Evolutionary conservation across 2,797 vertebrate species (phyloP).

Genomic region (Enteromius mattozi): DNA sequence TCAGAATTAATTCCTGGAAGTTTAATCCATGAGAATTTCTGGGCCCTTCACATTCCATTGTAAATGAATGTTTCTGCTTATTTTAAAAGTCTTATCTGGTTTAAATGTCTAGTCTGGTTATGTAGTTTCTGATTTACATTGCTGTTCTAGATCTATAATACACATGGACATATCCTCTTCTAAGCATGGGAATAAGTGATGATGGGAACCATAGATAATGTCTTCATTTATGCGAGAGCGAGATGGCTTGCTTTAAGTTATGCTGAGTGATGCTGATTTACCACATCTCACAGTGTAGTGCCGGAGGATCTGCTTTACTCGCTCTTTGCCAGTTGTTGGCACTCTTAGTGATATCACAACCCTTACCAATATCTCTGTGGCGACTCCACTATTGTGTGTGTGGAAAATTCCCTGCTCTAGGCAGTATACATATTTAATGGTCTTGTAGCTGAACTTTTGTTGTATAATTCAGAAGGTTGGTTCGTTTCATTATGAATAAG

Average conservation of each 20-base stretch:
- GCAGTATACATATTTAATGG: slow-evolving; percentile 72
- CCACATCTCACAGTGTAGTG: background rate
- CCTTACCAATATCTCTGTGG: slow-evolving; percentile 61
- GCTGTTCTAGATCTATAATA: background rate
- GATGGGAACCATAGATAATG: background rate
- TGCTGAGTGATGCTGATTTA: background rate
- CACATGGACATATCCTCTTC: slow-evolving; percentile 18
- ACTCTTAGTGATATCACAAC: slow-evolving; percentile 43
- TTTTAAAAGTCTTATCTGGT: slow-evolving; percentile 21
- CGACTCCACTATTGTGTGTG: slow-evolving; percentile 49
- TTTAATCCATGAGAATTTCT: slow-evolving; percentile 18
- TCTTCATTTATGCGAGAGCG: background rate
- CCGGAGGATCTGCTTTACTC: slow-evolving; percentile 1
- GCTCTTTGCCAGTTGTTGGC: slow-evolving; percentile 32
- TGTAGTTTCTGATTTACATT: slow-evolving; percentile 11
- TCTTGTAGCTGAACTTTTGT: slow-evolving; percentile 72
- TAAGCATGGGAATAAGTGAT: slow-evolving; percentile 8
- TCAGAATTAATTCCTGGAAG: slow-evolving; percentile 35
- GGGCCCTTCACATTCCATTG: background rate
- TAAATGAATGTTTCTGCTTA: slow-evolving; percentile 4
- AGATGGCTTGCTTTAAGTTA: slow-evolving; percentile 8
- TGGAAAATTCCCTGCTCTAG: slow-evolving; percentile 55
- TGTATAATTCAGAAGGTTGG: slow-evolving; percentile 74
- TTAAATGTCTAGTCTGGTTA: slow-evolving; percentile 24
- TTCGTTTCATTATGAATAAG: slow-evolving; percentile 73